Base-by-base conservation (phyloP, 2,797 vertebrate genomes). In the Hephaestus fuliginosus region DNA sequence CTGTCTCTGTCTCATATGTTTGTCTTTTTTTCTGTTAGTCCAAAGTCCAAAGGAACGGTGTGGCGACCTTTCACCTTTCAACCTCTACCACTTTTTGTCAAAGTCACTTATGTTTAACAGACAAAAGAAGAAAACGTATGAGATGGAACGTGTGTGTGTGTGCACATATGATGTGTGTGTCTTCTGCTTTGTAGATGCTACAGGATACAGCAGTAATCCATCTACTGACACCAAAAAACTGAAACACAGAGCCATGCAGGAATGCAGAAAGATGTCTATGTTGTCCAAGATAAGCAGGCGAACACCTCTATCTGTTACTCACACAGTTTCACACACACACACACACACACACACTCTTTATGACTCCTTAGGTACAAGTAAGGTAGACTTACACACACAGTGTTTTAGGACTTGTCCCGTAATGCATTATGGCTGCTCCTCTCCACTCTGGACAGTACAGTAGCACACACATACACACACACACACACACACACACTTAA, bases 31-130 rank as follows among this genome's bases (percentile, higher is more conserved):
- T 69, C 46, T 13, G 25, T 25, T 25, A 25, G 4, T 61, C 48
- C 7, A 13, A 52, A 20, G 20, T 48, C 20, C 51, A 74, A 56
- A 73, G 33, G 76, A 67, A 76, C 76, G 68, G 70, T 49, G 60
- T 68, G 39, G 70, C 36, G 79, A 82, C 76, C 83, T 80, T 72
- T 89, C 41, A 87, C 75, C 86, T 83, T 74, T 86, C 53, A 72
- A 79, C 80, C 69, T 70, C 52, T 1, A 28, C 41, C 55, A 52
- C 62, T 48, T 75, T 84, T 83, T 68, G 76, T 87, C 83, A 82
- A 77, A 83, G 75, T 62, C 53, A 25, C 62, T 81, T 86, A 53
- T 76, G 79, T 89, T 84, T 83, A 76, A 70, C 82, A 77, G 70
- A 86, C 4, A 12, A 46, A 56, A 60, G 81, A 61, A 70, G 78